Base-by-base conservation (phyloP, 2,113 vertebrate genomes). In the Peromyscus polionotus region DNA sequence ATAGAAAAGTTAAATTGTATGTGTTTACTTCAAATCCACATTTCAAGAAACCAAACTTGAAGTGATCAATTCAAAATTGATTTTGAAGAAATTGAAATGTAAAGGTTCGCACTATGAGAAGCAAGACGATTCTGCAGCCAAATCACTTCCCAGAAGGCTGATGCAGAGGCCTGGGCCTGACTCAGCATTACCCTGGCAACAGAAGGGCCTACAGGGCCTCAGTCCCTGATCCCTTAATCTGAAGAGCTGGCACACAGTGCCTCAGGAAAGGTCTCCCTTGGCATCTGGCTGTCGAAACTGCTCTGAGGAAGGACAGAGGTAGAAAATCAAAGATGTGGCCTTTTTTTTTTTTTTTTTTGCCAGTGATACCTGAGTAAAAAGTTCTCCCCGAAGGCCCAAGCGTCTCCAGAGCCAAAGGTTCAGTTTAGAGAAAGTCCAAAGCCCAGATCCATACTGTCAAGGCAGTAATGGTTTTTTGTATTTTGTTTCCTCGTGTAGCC, bases 161-260 rank as follows among this genome's bases (percentile, higher is more conserved):
- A 61, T 90, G 48, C 90, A 86, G 95, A 94, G 96, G 97, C 95
- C 93, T 83, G 36, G 88, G 95, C 90, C 92, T 93, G 95, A 90
- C 88, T 97, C 94, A 67, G 84, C 13, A 93, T 97, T 97, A 91
- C 96, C 96, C 77, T 91, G 97, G 97, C 96, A 96, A 97, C 97
- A 93, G 88, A 26, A 83, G 85, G 93, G 95, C 97, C 97, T 39
- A 63, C 63, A 80, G 90, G 75, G 95, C 96, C 96, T 95, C 83
- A 2, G 91, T 70, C 76, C 92, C 67, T 86, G 98, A 96, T 96
- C 95, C 95, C 94, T 96, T 97, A 95, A 97, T 95, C 98, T 95
- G 94, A 95, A 92, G 86, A 61, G 88, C 92, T 33, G 88, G 94
- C 95, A 59, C 36, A 67, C 63, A 59, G 68, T 0, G 85, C 95